Evolutionary conservation across 2,888 invertebrate genomes (phyloP), one percentile per base, ranked within the genome.

Genomic region (Prostheceraeus crozeri): DNA sequence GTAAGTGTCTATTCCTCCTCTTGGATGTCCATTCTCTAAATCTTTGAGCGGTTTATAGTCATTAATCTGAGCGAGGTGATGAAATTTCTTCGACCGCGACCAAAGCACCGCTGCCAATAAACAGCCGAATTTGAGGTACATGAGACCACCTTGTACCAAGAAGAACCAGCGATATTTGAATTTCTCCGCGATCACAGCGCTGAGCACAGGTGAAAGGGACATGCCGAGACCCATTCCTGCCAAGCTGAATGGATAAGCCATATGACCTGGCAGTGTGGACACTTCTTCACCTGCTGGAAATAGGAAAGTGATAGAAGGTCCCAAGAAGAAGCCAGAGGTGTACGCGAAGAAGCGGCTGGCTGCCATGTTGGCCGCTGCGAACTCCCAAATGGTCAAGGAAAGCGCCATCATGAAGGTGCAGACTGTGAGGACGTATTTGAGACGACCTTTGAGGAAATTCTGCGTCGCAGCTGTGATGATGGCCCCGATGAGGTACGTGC

Each of bases 241-340:
- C 10, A 61, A 52, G 21, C 52, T 35, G 33, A 61, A 61, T 14
- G 61, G 61, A 62, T 61, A 61, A 14, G 61, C 62, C 8, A 62
- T 23, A 16, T 61, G 51, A 19, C 61, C 61, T 2, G 51, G 61
- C n/a, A 61, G 46, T 11, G 14, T 63, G 10, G 61, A 62, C 62
- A 61, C 30, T 52, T 61, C 61, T 28, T 61, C 61, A 3, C 61
- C 62, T 23, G 61, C 61, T 21, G 61, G 61, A 33, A 61, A 61
- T 14, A 61, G 33, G 52, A 61, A 61, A 8, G 61, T 61, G 3
- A 61, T 61, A 11, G 59, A 62, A 16, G 61, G 61, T 1, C 61
- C 61, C 40, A 61, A 35, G 53, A 60, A 62, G 33, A 61, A 61
- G 3, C 61, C 61, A 14, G 61, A 55, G 4, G 23, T 8, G 28